Conservation (phyloP, 2,113 vertebrate species). For the Rhombomys opimus region DNA sequence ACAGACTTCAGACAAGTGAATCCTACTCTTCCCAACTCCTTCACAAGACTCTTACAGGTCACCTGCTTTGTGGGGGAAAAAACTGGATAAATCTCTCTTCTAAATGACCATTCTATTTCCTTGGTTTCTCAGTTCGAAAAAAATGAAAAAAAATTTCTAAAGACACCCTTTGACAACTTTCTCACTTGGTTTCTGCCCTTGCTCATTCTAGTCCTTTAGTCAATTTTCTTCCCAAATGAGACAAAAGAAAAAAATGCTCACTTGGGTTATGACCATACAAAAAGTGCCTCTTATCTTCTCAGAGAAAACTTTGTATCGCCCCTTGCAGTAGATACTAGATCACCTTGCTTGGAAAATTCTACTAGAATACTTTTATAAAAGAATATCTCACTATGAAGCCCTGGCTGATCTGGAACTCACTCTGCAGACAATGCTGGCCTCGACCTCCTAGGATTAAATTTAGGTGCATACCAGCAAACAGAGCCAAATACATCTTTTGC, state of each 20-base stretch:
- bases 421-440: background rate
- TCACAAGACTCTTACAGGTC: background rate
- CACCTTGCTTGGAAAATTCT: background rate
- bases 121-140: background rate
- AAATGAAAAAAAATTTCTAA: slow-evolving; percentile 3
- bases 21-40: background rate
- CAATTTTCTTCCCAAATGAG: background rate
- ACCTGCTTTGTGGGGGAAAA: background rate
- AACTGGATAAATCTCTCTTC: background rate
- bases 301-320: background rate
- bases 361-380: background rate
- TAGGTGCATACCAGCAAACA: background rate
- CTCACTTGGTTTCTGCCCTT: background rate
- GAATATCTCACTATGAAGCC: background rate
- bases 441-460: background rate
- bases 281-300: background rate
- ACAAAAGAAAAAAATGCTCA: background rate
- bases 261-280: background rate
- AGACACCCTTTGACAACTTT: background rate
- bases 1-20: background rate
- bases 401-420: background rate
- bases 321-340: background rate
- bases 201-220: background rate
- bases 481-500: background rate
- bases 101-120: background rate